phyloP scores from a whole-genome alignment of 2,888 invertebrate species.

The Drosophila austrosaltans region DNA sequence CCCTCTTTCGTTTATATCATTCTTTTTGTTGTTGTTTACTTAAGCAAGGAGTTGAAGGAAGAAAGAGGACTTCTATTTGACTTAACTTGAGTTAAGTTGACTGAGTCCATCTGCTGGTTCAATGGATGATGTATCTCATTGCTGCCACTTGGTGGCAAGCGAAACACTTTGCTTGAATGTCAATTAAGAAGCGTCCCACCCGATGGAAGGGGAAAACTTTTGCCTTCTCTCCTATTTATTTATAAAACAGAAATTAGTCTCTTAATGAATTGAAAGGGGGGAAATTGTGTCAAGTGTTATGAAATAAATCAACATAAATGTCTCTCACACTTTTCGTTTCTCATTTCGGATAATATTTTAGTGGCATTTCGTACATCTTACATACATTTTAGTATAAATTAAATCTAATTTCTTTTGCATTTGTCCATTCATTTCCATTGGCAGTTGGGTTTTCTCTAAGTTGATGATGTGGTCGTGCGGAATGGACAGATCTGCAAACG shows the following conservation, averaged over 20 bases:
- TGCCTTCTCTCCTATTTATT: slow-evolving; percentile 24
- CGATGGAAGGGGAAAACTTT: not conserved
- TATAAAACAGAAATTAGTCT: slow-evolving; percentile 9
- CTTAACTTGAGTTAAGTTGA: slow-evolving; percentile 1
- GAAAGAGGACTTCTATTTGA: slow-evolving; percentile 7
- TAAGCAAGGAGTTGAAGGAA: slow-evolving; percentile 25
- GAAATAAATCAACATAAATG: not conserved
- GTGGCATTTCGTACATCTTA: slow-evolving; percentile 11
- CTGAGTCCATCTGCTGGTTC: slow-evolving; percentile 9
- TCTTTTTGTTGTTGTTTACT: slow-evolving; percentile 22
- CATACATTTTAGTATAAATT: not conserved
- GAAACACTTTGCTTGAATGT: slow-evolving; percentile 17
- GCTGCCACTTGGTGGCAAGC: slow-evolving; percentile 27
- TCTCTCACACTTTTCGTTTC: not conserved
- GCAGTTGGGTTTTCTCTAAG: not conserved
- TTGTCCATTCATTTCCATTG: not conserved
- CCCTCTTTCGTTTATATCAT: not conserved
- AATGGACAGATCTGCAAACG: slow-evolving; percentile 52
- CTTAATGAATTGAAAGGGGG: not conserved
- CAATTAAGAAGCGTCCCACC: slow-evolving; percentile 37
- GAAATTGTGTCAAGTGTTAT: slow-evolving; percentile 3
- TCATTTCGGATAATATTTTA: not conserved
- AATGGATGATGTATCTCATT: slow-evolving; percentile 20
- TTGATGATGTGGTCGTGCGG: slow-evolving; percentile 37
- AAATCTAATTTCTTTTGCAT: not conserved